Base-by-base conservation (phyloP, 2,888 invertebrate genomes). In the Teinopalpus imperialis region DNA sequence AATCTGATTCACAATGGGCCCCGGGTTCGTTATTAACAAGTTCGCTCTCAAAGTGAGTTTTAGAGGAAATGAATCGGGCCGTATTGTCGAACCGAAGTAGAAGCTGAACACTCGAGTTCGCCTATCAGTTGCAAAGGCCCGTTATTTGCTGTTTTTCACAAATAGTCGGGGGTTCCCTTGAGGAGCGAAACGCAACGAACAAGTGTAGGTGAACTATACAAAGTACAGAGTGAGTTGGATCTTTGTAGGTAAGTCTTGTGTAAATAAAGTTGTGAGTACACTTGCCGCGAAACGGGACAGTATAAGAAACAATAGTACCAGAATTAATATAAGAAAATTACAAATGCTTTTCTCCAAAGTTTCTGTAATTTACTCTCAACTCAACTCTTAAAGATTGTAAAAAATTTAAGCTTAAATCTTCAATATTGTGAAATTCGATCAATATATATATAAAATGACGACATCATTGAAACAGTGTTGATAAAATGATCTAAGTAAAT, bases 121-220 rank as follows among this genome's bases (percentile, higher is more conserved):
- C 66, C 75, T 78, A 77, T 80, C 74, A 71, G 67, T 76, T 69
- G 73, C 78, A 79, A 78, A 74, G 74, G 63, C 63, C 34, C 44
- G 57, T 72, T 75, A 69, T 75, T 77, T 74, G 66, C 71, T 65
- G 74, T 71, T 81, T 81, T 80, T 78, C 66, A 71, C 76, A 74
- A 78, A 73, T 71, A 73, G 66, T 65, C 64, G 51, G 51, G 59
- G 56, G 52, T 58, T 66, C 69, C 61, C 67, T 49, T 54, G 64
- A 66, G 61, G 56, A 57, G 37, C 56, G 54, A 54, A 53, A 35
- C 48, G 51, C 49, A 45, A 18, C 51, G 52, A 63, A 57, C 51
- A 53, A 58, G 59, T 57, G 59, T 57, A 63, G 57, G 53, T 54
- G 51, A 51, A 44, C 59, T 59, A 57, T 56, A 61, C 64, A 66